Percentiles rank a stretch among this genome's conserved stretches.
Conservation (phyloP, 2,888 invertebrate genomes). For the Phalera bucephala region DNA sequence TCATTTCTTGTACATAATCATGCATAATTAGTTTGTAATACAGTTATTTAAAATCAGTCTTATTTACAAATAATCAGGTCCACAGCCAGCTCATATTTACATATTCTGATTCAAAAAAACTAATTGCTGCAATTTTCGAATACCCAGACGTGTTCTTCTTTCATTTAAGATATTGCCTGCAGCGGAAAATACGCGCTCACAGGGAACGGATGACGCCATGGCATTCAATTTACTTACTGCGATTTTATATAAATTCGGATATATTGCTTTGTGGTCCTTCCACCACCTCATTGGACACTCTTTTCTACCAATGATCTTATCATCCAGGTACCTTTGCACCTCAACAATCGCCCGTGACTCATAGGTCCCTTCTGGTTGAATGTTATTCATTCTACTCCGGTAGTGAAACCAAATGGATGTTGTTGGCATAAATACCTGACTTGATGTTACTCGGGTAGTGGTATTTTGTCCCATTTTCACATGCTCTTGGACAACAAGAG, state of each 20-base stretch:
- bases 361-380: constrained; percentile 6
- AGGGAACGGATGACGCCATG: constrained; percentile 9
- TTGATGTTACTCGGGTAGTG: constrained; percentile 1
- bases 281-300: constrained; percentile 13
- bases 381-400: constrained; percentile 5
- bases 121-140: constrained; percentile 11
- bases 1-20: background rate
- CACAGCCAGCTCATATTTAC: background rate
- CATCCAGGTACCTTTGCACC: constrained; percentile 11
- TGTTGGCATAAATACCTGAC: background rate
- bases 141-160: constrained; percentile 7
- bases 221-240: constrained; percentile 6
- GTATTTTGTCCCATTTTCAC: background rate
- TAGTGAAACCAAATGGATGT: constrained; percentile 11
- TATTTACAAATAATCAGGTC: too few relatives aligned
- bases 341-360: constrained; percentile 10
- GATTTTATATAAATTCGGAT: constrained; percentile 9
- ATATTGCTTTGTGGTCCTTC: constrained; percentile 6
- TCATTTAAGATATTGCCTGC: constrained; percentile 7
- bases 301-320: constrained; percentile 3
- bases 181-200: constrained; percentile 10
- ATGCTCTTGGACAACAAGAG: constrained; percentile 1
- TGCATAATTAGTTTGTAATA: background rate
- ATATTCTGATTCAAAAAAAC: constrained; percentile 5
- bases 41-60: too few relatives aligned